Percentiles rank a stretch among this genome's conserved stretches.
Evolutionary conservation across 2,888 invertebrate genomes (phyloP).

Genomic region (Agonum fuliginosum): DNA sequence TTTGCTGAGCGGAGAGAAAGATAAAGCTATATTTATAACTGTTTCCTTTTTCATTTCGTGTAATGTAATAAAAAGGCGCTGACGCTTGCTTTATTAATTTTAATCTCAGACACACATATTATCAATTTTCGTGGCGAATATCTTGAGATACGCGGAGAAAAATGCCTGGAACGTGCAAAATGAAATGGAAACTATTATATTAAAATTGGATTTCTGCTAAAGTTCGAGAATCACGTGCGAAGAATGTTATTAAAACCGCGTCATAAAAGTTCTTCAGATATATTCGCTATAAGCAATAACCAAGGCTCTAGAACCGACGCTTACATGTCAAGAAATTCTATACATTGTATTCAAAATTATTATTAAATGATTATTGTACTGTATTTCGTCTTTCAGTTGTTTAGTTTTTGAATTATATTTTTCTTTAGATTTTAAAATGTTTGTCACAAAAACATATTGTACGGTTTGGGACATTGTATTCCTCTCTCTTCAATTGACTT

Average conservation of each 20-base stretch:
- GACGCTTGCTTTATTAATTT: constrained; percentile 41
- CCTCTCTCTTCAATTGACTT: no score
- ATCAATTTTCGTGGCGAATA: constrained; percentile 22
- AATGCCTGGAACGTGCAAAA: constrained; percentile 37
- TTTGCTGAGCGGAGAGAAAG: constrained; percentile 43
- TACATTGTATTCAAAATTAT: neutral
- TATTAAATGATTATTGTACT: no score
- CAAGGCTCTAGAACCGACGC: neutral
- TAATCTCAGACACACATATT: constrained; percentile 42
- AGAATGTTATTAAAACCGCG: constrained; percentile 26
- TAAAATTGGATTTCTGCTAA: constrained; percentile 51
- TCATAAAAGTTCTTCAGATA: constrained; percentile 14
- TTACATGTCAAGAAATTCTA: neutral
- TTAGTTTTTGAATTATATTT: no score
- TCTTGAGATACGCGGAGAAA: constrained; percentile 35
- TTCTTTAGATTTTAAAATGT: no score
- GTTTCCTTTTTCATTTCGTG: constrained; percentile 34
- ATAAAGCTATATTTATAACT: constrained; percentile 51
- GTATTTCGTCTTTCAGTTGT: no score
- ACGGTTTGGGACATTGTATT: no score
- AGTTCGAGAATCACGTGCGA: constrained; percentile 35
- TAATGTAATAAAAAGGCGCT: constrained; percentile 40
- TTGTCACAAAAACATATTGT: no score
- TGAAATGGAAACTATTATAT: constrained; percentile 54
- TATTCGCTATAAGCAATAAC: neutral